Percentiles rank a stretch among this genome's conserved stretches.
Conservation (phyloP, 92 coral and sea anemone genomes). For the Heliopora coerulea region DNA sequence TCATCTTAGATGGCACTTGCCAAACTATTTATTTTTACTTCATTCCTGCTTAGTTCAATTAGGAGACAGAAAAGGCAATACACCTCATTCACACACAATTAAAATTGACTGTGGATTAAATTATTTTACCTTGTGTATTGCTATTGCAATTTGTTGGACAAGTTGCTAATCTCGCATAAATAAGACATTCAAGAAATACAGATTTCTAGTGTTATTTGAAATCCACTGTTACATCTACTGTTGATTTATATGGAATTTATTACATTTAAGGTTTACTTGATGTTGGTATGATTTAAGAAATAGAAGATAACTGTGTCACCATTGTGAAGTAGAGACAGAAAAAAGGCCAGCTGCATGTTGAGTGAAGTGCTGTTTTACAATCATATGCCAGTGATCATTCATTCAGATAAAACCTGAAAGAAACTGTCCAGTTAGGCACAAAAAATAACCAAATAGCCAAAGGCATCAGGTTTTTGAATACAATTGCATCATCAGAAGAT, state of each 20-base stretch:
- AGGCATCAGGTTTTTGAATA: too few relatives aligned
- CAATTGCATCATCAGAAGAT: too few relatives aligned
- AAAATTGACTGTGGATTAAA: background rate
- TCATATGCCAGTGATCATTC: too few relatives aligned
- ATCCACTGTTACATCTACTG: background rate
- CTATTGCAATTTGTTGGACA: background rate
- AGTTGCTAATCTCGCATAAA: background rate
- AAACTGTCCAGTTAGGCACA: background rate
- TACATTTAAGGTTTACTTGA: background rate
- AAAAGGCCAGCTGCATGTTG: background rate
- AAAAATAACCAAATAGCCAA: too few relatives aligned
- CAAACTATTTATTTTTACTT: background rate
- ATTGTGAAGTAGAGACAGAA: background rate
- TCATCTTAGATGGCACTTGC: slow-evolving; percentile 20
- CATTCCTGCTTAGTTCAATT: background rate
- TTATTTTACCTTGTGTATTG: background rate
- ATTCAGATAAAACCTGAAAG: background rate
- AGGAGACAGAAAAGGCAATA: background rate
- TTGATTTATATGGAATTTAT: background rate
- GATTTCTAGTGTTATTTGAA: background rate
- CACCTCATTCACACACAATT: background rate
- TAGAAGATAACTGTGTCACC: too few relatives aligned
- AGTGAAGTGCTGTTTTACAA: background rate
- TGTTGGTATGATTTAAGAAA: too few relatives aligned
- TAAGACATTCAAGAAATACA: background rate